Evolutionary conservation across 92 coral and sea anemone genomes (phyloP).

Genomic region (Blastomussa wellsi): DNA sequence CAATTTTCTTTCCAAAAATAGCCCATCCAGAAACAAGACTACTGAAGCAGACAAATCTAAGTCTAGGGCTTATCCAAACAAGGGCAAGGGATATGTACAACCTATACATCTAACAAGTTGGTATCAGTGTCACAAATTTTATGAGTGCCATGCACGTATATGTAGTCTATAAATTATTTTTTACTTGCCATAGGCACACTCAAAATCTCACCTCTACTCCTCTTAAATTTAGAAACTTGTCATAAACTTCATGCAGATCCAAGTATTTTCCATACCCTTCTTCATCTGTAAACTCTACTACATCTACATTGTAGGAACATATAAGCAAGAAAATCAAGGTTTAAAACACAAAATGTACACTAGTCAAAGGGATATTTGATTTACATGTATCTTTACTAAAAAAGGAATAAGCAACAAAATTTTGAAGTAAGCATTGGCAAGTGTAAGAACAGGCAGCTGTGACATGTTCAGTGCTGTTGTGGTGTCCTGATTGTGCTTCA

Average conservation of each 20-base stretch:
- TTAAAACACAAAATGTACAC: background rate
- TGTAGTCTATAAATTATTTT: no score
- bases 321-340: background rate
- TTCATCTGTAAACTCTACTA: slow-evolving; percentile 94
- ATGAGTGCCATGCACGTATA: background rate
- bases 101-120: background rate
- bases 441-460: no score
- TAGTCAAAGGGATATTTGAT: no score
- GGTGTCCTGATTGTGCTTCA: no score
- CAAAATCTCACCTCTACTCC: slow-evolving; percentile 81
- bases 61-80: no score
- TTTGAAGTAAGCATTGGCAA: no score
- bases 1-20: no score
- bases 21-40: no score
- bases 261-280: slow-evolving; percentile 99
- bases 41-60: no score
- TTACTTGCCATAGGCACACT: background rate
- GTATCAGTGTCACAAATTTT: background rate
- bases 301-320: slow-evolving; percentile 32
- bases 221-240: slow-evolving; percentile 88
- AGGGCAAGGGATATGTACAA: no score
- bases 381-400: no score
- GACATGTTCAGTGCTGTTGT: no score
- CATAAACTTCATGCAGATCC: slow-evolving; percentile 94
- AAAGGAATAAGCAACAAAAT: background rate